Evolutionary conservation across 2,797 vertebrate genomes (phyloP).

Genomic region (Bryconaethiops microstoma): DNA sequence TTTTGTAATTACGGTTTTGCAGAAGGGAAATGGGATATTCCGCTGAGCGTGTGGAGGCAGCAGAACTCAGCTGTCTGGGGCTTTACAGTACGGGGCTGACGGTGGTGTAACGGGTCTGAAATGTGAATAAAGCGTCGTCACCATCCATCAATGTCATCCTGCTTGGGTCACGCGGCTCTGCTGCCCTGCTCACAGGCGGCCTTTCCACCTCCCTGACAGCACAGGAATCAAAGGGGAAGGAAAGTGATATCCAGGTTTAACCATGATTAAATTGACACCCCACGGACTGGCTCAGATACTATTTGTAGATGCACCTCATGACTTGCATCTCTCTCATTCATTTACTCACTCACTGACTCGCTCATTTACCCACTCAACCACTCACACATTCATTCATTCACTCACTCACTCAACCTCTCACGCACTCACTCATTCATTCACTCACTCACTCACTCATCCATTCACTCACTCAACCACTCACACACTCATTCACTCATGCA

Average conservation of each 20-base stretch:
- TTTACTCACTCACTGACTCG: too few relatives aligned
- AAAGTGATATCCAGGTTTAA: conserved; percentile 77
- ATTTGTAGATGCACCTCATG: background rate
- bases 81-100: background rate
- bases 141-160: background rate
- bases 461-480: too few relatives aligned
- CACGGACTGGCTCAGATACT: conserved; percentile 77
- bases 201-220: conserved; percentile 73
- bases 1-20: background rate
- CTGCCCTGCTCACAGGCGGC: conserved; percentile 50
- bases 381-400: too few relatives aligned
- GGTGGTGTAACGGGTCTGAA: conserved; percentile 5
- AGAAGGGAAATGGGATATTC: background rate
- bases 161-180: conserved; percentile 65
- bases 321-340: background rate
- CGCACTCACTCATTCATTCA: too few relatives aligned
- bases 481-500: background rate
- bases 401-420: too few relatives aligned
- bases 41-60: background rate
- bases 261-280: conserved; percentile 82
- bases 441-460: too few relatives aligned
- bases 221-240: conserved; percentile 67
- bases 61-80: background rate
- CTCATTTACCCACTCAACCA: too few relatives aligned
- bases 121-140: conserved; percentile 23